phyloP scores from a whole-genome alignment of 53 echinoderm and acorn worm genomes.

The Holothuria leucospilota region DNA sequence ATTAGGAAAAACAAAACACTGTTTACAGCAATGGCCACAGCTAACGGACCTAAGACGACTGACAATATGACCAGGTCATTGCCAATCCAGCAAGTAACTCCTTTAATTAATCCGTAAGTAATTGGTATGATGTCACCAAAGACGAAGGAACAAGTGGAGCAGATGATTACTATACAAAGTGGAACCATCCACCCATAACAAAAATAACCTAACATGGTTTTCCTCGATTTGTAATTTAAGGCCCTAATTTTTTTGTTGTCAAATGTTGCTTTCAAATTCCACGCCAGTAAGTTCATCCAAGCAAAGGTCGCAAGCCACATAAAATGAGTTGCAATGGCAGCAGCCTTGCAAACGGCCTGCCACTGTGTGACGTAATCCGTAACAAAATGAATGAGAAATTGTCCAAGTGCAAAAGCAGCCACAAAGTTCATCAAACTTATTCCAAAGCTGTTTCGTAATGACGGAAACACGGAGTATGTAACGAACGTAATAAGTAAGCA shows the following conservation, averaged over 20 bases:
- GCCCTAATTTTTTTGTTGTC: background rate
- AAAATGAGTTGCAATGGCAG: constrained; percentile 40
- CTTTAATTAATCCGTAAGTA: background rate
- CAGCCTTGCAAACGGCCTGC: constrained; percentile 32
- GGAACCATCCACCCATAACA: constrained; percentile 23
- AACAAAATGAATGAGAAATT: constrained; percentile 37
- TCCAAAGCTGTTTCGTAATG: constrained; percentile 15
- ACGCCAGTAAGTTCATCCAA: constrained; percentile 22
- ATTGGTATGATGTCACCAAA: background rate
- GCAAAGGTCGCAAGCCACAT: too few species aligned
- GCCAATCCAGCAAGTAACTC: too few species aligned
- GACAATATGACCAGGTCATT: background rate
- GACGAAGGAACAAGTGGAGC: background rate
- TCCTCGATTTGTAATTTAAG: background rate
- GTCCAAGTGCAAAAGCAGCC: constrained; percentile 11
- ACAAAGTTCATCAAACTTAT: constrained; percentile 51
- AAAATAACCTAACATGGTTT: background rate
- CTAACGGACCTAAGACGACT: background rate
- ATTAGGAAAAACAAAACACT: background rate
- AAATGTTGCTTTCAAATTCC: constrained; percentile 45
- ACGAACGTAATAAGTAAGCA: constrained; percentile 46
- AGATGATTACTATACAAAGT: background rate
- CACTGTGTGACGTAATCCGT: constrained; percentile 3
- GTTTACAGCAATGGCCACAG: background rate
- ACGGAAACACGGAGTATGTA: constrained; percentile 23